phyloP scores from a whole-genome alignment of 2,113 vertebrate genomes.

The Dicaeum eximium region DNA sequence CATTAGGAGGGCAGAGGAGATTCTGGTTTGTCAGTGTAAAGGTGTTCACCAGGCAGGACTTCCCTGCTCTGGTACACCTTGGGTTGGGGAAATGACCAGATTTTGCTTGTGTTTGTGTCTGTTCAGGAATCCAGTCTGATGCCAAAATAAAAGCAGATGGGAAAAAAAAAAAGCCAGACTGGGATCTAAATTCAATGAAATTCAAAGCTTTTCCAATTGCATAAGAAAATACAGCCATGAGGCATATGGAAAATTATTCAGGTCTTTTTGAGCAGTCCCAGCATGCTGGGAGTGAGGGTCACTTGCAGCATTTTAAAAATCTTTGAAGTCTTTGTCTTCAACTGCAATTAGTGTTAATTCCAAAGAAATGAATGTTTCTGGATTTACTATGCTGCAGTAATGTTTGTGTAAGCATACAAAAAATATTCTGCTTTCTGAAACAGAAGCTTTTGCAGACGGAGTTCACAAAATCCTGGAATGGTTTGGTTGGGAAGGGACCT shows the following conservation, averaged over 20 bases:
- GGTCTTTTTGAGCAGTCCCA: neutral
- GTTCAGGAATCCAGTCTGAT: neutral
- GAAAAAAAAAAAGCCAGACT: neutral
- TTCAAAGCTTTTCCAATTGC: neutral
- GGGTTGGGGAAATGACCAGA: neutral
- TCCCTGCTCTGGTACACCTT: neutral
- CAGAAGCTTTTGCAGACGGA: neutral
- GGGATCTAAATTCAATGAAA: neutral
- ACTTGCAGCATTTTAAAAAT: neutral
- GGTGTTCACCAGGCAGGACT: neutral
- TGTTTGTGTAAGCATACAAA: neutral
- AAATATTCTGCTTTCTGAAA: neutral
- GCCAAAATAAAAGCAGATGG: conserved; percentile 1
- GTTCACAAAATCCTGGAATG: neutral
- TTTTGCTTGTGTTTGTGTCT: neutral
- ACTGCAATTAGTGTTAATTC: neutral
- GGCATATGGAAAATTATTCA: neutral
- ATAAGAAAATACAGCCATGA: neutral
- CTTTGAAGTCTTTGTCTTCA: neutral
- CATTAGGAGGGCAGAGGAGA: neutral
- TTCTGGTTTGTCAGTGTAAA: neutral
- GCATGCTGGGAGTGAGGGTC: neutral
- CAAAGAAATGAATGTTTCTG: neutral
- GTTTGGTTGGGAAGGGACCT: neutral
- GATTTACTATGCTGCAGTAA: neutral